A percentile compares a stretch with the other conserved stretches of the same genome.
phyloP scores from a whole-genome alignment of 2,797 vertebrate genomes.

The Loris lydekkerianus region DNA sequence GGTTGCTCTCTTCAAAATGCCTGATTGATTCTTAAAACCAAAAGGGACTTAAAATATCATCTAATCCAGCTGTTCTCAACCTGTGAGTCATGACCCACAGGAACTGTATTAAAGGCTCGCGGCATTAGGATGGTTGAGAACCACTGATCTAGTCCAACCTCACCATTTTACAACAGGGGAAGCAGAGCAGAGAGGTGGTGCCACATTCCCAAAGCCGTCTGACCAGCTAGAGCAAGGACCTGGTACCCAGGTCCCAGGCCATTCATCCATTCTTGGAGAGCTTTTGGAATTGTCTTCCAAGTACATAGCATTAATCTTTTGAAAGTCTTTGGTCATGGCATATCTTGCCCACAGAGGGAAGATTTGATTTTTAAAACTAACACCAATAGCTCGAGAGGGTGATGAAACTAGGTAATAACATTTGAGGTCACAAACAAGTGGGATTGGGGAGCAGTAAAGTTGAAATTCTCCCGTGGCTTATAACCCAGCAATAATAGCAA shows the following conservation, averaged over 20 bases:
- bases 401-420: not conserved
- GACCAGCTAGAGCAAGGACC: not conserved
- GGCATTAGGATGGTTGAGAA: too few species aligned
- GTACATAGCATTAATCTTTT: not conserved
- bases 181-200: not conserved
- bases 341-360: constrained; percentile 30
- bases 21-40: not conserved
- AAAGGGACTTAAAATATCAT: not conserved
- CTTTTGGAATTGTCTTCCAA: not conserved
- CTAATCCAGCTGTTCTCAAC: not conserved
- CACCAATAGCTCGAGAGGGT: not conserved
- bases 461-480: not conserved
- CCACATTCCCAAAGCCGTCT: not conserved
- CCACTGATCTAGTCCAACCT: not conserved
- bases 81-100: too few species aligned
- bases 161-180: not conserved
- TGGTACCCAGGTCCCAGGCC: not conserved
- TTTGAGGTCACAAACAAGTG: not conserved
- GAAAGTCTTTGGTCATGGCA: not conserved
- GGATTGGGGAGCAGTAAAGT: not conserved
- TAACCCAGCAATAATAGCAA: not conserved
- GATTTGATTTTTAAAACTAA: constrained; percentile 29
- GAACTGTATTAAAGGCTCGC: too few species aligned
- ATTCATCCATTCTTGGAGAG: not conserved
- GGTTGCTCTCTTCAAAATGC: not conserved